These are phyloP conservation scores for Willisornis vidua DNA, from an alignment of 2,113 vertebrate genomes.

Conservation along the genomic window DNA sequence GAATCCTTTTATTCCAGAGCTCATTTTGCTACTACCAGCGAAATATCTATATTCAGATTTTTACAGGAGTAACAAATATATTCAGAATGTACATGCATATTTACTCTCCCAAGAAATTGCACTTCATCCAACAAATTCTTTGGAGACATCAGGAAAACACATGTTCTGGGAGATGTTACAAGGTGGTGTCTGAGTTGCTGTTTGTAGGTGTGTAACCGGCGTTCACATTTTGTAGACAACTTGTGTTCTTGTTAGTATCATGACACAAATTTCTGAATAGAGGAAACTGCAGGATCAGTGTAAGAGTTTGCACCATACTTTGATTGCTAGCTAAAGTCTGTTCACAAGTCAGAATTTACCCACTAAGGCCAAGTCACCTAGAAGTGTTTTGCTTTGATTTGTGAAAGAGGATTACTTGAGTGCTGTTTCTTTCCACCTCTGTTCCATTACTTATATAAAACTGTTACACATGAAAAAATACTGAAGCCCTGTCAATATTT, in stretches of 20 bases:
- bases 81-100: neutral
- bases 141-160: neutral
- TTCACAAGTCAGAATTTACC: neutral
- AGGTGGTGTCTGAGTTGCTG: neutral
- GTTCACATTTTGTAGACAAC: neutral
- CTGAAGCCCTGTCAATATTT: neutral
- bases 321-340: neutral
- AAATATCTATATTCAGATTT: neutral
- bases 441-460: neutral
- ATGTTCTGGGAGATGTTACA: neutral
- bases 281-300: neutral
- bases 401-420: neutral
- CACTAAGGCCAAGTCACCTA: neutral
- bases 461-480: neutral
- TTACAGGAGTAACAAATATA: neutral
- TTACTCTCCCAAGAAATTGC: neutral
- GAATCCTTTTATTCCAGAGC: neutral
- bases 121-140: neutral
- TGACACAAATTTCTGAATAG: neutral
- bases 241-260: neutral
- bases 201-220: neutral
- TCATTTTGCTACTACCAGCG: neutral
- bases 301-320: neutral
- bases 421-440: neutral
- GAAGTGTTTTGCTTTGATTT: slow-evolving; percentile 6